Conservation (phyloP, 1,140 invertebrate species). For the Coptotermes formosanus region DNA sequence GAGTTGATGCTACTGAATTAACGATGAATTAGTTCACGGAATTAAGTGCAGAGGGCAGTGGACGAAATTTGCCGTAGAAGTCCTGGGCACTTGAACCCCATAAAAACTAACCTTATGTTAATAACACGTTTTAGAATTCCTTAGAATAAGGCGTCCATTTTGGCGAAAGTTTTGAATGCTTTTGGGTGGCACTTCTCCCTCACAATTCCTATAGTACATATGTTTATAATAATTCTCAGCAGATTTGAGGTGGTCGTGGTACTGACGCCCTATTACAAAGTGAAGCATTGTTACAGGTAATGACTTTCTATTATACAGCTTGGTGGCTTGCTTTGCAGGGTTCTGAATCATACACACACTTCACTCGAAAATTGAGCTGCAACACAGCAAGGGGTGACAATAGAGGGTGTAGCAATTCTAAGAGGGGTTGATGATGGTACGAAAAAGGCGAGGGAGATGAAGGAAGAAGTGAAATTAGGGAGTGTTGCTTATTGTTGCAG, state of each 20-base stretch:
- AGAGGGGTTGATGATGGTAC: background rate
- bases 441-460: background rate
- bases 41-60: too few species aligned
- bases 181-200: background rate
- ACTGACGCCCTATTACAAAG: background rate
- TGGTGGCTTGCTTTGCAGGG: background rate
- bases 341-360: background rate
- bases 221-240: conserved; percentile 10
- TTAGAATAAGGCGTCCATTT: too few species aligned
- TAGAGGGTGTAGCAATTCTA: background rate
- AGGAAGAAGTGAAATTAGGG: conserved; percentile 21
- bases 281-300: conserved; percentile 27
- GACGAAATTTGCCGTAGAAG: too few species aligned
- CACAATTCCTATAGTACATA: background rate
- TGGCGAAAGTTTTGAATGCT: too few species aligned
- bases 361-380: background rate
- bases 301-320: conserved; percentile 25
- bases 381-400: background rate
- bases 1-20: too few species aligned
- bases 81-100: too few species aligned
- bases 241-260: background rate
- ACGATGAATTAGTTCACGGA: too few species aligned
- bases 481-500: conserved; percentile 15
- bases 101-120: too few species aligned
- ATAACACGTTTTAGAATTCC: too few species aligned